Evolutionary conservation across 2,888 invertebrate species (phyloP).

Genomic region (Megaustenia siamemsis): DNA sequence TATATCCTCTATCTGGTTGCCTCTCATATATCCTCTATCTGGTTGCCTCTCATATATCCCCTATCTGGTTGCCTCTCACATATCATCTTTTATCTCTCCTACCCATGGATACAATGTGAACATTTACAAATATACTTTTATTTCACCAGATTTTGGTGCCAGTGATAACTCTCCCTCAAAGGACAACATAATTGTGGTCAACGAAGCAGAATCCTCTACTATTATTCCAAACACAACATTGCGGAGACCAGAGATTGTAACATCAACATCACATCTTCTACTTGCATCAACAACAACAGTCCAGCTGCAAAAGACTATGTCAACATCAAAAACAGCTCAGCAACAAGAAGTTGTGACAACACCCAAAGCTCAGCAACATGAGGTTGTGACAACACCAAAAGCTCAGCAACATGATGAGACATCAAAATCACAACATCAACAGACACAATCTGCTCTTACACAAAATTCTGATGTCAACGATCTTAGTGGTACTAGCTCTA

Average conservation of each 20-base stretch:
- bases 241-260: neutral
- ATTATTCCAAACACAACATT: neutral
- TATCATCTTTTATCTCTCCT: too few relatives aligned
- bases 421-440: neutral
- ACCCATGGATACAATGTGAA: neutral
- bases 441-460: neutral
- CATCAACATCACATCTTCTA: neutral
- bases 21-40: too few relatives aligned
- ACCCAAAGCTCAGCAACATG: neutral
- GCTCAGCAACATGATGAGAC: neutral
- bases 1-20: too few relatives aligned
- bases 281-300: too few relatives aligned
- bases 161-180: neutral
- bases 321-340: too few relatives aligned
- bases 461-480: neutral
- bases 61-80: too few relatives aligned
- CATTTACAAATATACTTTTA: neutral
- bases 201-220: neutral
- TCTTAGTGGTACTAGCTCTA: neutral
- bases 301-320: too few relatives aligned
- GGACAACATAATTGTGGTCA: neutral
- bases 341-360: neutral
- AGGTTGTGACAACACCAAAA: neutral
- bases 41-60: too few relatives aligned
- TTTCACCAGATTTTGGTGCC: constrained; percentile 5